Conservation (phyloP, 2,797 vertebrate species). For the Bradypodion pumilum region DNA sequence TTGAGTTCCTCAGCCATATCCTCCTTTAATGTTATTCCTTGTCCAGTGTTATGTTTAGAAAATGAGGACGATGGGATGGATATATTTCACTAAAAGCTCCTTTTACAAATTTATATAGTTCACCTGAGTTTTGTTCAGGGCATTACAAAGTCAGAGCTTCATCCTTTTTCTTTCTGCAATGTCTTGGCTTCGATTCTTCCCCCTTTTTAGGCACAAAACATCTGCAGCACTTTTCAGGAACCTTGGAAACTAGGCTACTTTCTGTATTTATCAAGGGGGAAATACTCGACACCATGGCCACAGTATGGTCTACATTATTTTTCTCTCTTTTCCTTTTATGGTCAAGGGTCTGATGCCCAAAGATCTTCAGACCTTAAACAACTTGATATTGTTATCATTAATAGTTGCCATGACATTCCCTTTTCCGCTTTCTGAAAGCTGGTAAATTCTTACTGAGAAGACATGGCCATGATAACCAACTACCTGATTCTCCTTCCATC, state of each 20-base stretch:
- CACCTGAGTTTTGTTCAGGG: not conserved
- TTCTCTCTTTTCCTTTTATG: slow-evolving; percentile 20
- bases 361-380: not conserved
- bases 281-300: not conserved
- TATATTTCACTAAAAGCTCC: not conserved
- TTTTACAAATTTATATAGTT: not conserved
- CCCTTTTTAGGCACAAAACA: not conserved
- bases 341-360: not conserved
- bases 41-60: not conserved
- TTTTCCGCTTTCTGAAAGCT: not conserved
- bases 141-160: not conserved
- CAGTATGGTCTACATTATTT: too few relatives aligned
- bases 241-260: not conserved
- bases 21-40: too few relatives aligned
- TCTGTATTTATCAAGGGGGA: not conserved
- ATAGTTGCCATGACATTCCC: not conserved
- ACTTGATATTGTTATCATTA: not conserved
- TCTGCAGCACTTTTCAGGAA: not conserved
- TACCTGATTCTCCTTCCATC: not conserved
- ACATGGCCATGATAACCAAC: too few relatives aligned
- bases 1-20: too few relatives aligned
- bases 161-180: not conserved
- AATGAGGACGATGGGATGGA: too few relatives aligned
- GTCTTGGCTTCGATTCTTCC: not conserved
- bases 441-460: not conserved